A percentile compares a stretch with the other conserved stretches of the same genome.
These are phyloP conservation scores for Drosophila novamexicana DNA, from an alignment of 1,140 invertebrate species.

Conservation along the genomic window DNA sequence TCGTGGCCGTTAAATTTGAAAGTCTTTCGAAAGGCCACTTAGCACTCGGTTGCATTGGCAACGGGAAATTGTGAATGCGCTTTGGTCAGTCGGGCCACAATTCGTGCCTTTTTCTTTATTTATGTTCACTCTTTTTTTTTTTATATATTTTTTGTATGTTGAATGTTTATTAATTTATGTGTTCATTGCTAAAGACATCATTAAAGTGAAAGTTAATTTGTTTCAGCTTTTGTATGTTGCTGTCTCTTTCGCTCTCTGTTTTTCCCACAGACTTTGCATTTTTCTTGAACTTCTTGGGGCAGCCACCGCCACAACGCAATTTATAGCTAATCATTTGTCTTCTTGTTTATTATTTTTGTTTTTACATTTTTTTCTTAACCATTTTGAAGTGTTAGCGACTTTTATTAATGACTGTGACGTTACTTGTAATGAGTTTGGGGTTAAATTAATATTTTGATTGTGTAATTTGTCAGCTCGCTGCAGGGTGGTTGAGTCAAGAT, in stretches of 20 bases:
- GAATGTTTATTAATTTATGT: conserved; percentile 68
- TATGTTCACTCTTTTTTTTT: conserved; percentile 21
- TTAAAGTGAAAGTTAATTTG: conserved; percentile 82
- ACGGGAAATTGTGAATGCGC: conserved; percentile 32
- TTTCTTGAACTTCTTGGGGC: conserved; percentile 30
- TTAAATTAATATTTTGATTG: conserved; percentile 60
- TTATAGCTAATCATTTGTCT: conserved; percentile 67
- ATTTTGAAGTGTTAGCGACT: conserved; percentile 35
- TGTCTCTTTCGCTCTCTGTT: conserved; percentile 38
- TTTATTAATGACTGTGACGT: conserved; percentile 62
- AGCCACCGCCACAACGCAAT: conserved; percentile 27
- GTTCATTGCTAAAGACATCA: conserved; percentile 70
- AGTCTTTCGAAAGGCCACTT: conserved; percentile 49
- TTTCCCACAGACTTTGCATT: conserved; percentile 40
- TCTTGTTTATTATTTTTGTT: conserved; percentile 28
- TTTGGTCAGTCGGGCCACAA: conserved; percentile 11
- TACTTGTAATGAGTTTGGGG: conserved; percentile 34
- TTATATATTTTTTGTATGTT: conserved; percentile 28
- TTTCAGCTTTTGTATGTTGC: conserved; percentile 8
- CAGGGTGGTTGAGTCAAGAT: background rate
- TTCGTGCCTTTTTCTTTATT: conserved; percentile 26
- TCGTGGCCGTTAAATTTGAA: conserved; percentile 29
- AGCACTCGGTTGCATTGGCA: conserved; percentile 19
- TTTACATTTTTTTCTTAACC: conserved; percentile 12
- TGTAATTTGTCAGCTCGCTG: conserved; percentile 29